Percentiles rank a stretch among this genome's conserved stretches.
phyloP scores from a whole-genome alignment of 2,888 invertebrate genomes.

The Acanthosepion pharaonis region DNA sequence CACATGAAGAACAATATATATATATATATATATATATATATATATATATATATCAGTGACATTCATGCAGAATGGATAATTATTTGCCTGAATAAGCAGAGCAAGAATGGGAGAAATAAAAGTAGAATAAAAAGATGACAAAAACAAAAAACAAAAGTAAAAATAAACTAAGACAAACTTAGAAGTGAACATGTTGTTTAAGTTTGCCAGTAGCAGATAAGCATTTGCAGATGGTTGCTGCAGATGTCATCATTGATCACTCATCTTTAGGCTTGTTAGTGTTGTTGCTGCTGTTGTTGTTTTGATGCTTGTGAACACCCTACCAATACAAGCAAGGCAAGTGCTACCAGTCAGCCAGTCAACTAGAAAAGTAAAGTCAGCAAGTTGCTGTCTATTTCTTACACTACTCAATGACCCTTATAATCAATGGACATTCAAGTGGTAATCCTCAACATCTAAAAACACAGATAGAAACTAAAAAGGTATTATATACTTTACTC shows the following conservation, averaged over 20 bases:
- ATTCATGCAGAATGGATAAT: conserved; percentile 33
- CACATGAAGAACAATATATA: neutral
- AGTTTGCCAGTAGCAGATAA: neutral
- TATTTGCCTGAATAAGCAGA: neutral
- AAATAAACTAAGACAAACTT: neutral
- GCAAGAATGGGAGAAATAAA: neutral
- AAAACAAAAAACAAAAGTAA: neutral
- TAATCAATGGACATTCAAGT: neutral
- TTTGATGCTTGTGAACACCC: neutral
- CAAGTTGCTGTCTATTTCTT: neutral
- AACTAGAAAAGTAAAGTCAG: too few relatives aligned
- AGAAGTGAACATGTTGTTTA: neutral
- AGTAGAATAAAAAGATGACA: neutral
- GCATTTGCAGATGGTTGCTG: neutral
- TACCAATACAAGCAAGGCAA: neutral
- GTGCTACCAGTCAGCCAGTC: too few relatives aligned
- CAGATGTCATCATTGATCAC: neutral
- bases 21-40: too few relatives aligned
- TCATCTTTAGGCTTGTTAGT: neutral
- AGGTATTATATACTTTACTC: neutral
- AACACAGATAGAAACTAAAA: neutral
- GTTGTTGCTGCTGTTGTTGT: neutral
- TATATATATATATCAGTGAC: neutral
- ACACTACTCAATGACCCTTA: neutral
- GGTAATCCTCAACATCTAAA: conserved; percentile 14